Evolutionary conservation across 2,888 invertebrate genomes (phyloP).

Genomic region (Orchesella flavescens): DNA sequence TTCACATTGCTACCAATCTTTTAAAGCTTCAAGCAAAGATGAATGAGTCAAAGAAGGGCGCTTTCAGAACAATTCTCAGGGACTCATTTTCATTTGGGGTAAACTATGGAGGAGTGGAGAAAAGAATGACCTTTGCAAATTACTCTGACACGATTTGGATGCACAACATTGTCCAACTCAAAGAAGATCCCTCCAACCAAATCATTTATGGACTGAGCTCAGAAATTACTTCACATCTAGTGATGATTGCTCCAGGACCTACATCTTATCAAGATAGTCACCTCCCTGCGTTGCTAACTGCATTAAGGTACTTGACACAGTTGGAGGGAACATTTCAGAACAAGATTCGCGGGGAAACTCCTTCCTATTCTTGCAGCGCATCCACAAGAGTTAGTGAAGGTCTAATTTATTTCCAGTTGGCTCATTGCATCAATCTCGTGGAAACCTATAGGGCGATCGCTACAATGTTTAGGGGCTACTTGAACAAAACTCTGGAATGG

Average conservation of each 20-base stretch:
- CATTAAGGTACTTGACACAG: conserved; percentile 89
- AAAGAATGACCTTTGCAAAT: conserved; percentile 7
- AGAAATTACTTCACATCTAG: conserved; percentile 84
- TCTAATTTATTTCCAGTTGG: conserved; percentile 82
- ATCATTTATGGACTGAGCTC: conserved; percentile 84
- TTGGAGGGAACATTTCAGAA: conserved; percentile 78
- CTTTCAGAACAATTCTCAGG: neutral
- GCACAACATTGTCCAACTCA: neutral
- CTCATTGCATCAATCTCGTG: conserved; percentile 84
- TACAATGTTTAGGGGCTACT: conserved; percentile 81
- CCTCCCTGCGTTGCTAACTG: conserved; percentile 83
- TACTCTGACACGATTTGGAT: conserved; percentile 20
- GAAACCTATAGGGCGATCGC: conserved; percentile 86
- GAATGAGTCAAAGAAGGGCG: conserved; percentile 73
- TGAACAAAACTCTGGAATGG: conserved; percentile 79
- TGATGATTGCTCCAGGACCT: conserved; percentile 81
- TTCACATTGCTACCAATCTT: conserved; percentile 85
- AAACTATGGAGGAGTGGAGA: neutral
- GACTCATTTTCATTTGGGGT: conserved; percentile 24
- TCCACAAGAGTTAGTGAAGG: conserved; percentile 80
- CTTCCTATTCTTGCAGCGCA: conserved; percentile 63
- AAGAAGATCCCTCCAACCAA: conserved; percentile 30
- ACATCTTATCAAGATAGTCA: conserved; percentile 79
- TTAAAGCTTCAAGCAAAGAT: conserved; percentile 67
- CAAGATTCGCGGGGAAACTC: conserved; percentile 14